A percentile compares a stretch with the other conserved stretches of the same genome.
Conservation (phyloP, 2,797 vertebrate genomes). For the Rhinoraja longicauda region DNA sequence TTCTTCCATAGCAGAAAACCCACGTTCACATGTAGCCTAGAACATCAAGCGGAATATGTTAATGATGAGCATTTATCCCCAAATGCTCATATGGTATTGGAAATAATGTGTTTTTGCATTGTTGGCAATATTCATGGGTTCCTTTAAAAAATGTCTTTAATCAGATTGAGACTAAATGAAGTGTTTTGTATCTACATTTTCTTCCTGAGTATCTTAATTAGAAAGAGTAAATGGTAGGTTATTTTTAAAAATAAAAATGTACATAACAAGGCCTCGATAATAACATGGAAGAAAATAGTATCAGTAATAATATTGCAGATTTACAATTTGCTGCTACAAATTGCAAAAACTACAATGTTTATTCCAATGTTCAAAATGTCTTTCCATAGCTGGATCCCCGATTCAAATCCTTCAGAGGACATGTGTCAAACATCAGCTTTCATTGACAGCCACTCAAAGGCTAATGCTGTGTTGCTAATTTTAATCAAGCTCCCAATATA, state of each 20-base stretch:
- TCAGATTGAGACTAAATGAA: background rate
- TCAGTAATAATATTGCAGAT: background rate
- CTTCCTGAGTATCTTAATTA: background rate
- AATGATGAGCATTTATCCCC: background rate
- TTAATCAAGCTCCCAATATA: constrained; percentile 13
- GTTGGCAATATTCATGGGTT: background rate
- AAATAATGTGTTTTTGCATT: background rate
- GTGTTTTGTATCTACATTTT: background rate
- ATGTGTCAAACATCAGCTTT: background rate
- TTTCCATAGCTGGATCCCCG: background rate
- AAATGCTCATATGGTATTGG: background rate
- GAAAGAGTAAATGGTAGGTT: background rate
- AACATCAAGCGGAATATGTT: background rate
- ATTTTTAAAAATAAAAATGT: too few relatives aligned
- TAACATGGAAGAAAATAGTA: background rate
- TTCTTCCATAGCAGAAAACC: constrained; percentile 36
- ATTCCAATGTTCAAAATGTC: background rate
- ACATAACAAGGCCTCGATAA: background rate
- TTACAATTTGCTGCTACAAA: background rate
- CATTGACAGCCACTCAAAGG: background rate
- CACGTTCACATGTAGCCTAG: constrained; percentile 37
- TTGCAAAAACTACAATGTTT: background rate
- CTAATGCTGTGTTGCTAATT: background rate
- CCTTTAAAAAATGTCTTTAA: background rate
- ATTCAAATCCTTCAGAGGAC: constrained; percentile 12